Conservation (phyloP, 2,113 vertebrate species). For the Macroglossus sobrinus region DNA sequence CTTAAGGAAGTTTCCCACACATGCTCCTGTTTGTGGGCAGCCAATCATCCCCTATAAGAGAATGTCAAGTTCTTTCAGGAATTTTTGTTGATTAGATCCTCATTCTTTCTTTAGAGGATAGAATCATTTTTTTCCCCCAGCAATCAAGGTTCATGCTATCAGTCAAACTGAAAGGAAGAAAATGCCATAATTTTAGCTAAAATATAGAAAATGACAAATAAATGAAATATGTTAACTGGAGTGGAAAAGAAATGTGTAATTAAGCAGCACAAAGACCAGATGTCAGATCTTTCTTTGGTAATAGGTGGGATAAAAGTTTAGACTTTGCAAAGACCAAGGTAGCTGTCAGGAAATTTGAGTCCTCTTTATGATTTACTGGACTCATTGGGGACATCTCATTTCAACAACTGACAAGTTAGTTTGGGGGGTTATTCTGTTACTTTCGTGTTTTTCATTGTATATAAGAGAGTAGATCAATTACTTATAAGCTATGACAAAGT, state of each 20-base stretch:
- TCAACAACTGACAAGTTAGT: constrained; percentile 70
- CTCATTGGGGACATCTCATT: constrained; percentile 59
- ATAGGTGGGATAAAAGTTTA: constrained; percentile 59
- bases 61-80: constrained; percentile 50
- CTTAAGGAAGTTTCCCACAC: constrained; percentile 74
- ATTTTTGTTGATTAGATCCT: constrained; percentile 71
- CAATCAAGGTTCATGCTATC: constrained; percentile 73
- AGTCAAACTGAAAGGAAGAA: constrained; percentile 68
- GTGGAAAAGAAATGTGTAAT: constrained; percentile 79
- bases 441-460: not conserved
- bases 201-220: constrained; percentile 81
- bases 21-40: not conserved
- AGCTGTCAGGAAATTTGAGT: constrained; percentile 34
- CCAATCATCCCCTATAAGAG: constrained; percentile 67
- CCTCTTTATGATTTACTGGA: constrained; percentile 40
- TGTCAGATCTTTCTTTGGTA: constrained; percentile 71
- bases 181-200: constrained; percentile 77
- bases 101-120: constrained; percentile 63
- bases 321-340: constrained; percentile 43
- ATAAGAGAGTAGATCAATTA: not conserved
- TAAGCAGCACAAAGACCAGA: constrained; percentile 70
- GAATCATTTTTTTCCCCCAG: constrained; percentile 55
- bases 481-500: constrained; percentile 59
- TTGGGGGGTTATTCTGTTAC: not conserved
- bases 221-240: constrained; percentile 78